Conservation (phyloP, 2,797 vertebrate genomes). For the Geotrypetes seraphini region DNA sequence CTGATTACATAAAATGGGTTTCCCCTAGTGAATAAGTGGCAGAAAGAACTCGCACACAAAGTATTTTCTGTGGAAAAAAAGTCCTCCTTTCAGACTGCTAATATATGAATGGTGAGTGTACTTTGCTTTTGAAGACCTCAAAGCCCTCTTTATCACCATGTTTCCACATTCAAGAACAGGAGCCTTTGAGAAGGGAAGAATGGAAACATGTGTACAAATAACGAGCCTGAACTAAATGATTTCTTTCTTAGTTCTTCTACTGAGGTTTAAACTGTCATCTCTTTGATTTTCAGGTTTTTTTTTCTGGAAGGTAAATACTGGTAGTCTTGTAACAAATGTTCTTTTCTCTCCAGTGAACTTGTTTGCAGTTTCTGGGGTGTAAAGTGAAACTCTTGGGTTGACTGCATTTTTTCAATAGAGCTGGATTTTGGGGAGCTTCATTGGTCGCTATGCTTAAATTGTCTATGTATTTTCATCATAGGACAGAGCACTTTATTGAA, state of each 20-base stretch:
- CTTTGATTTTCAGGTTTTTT: slow-evolving; percentile 18
- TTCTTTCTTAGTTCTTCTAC: background rate
- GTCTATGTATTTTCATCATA: slow-evolving; percentile 18
- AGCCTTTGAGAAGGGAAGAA: slow-evolving; percentile 15
- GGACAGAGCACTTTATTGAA: slow-evolving; percentile 10
- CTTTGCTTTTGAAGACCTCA: slow-evolving; percentile 1
- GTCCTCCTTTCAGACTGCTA: background rate
- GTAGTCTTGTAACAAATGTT: too few relatives aligned
- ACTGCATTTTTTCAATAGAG: slow-evolving; percentile 26
- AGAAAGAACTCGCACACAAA: background rate
- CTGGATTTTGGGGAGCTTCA: too few relatives aligned
- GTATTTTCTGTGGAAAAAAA: background rate
- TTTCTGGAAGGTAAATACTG: slow-evolving; percentile 20
- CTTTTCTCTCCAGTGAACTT: too few relatives aligned
- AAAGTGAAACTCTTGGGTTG: slow-evolving; percentile 28
- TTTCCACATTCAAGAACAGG: slow-evolving; percentile 3
- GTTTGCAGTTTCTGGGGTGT: slow-evolving; percentile 3
- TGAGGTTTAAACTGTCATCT: slow-evolving; percentile 7
- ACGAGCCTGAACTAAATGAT: slow-evolving; percentile 2
- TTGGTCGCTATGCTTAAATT: slow-evolving; percentile 15
- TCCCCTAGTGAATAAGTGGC: background rate
- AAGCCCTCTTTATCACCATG: background rate
- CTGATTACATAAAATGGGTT: background rate
- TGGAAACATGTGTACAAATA: slow-evolving; percentile 13
- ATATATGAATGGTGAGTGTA: slow-evolving; percentile 7